Conservation (phyloP, 2,113 vertebrate genomes). For the Catharus fuscescens region DNA sequence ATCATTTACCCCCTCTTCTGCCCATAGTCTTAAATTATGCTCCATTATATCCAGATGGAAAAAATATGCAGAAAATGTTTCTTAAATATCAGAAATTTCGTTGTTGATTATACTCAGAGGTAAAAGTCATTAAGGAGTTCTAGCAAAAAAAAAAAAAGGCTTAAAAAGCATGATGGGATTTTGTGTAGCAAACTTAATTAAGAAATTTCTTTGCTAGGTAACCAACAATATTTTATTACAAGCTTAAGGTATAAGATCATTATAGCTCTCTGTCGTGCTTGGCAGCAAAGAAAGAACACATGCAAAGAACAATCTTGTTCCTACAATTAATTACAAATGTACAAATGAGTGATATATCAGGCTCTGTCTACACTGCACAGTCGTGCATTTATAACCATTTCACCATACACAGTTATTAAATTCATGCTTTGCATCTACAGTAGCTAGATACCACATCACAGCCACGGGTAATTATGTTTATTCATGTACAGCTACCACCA, state of each 20-base stretch:
- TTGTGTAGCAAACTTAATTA: constrained; percentile 59
- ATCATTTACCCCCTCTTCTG: constrained; percentile 53
- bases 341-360: constrained; percentile 58
- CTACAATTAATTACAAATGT: constrained; percentile 60
- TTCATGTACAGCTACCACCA: constrained; percentile 34
- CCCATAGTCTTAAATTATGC: constrained; percentile 54
- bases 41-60: constrained; percentile 41
- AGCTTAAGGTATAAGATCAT: constrained; percentile 32
- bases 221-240: constrained; percentile 45
- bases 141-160: not conserved
- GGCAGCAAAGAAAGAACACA: constrained; percentile 51
- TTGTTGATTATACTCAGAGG: not conserved
- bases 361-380: constrained; percentile 1
- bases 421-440: not conserved
- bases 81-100: constrained; percentile 43
- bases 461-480: constrained; percentile 26
- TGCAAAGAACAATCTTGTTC: constrained; percentile 46
- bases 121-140: constrained; percentile 25
- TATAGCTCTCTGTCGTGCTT: constrained; percentile 12
- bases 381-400: constrained; percentile 34
- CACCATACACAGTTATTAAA: constrained; percentile 24
- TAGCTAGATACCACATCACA: constrained; percentile 40
- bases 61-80: constrained; percentile 53
- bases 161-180: constrained; percentile 6
- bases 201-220: constrained; percentile 41